phyloP scores from a whole-genome alignment of 2,797 vertebrate species.

The Acanthopagrus latus region DNA sequence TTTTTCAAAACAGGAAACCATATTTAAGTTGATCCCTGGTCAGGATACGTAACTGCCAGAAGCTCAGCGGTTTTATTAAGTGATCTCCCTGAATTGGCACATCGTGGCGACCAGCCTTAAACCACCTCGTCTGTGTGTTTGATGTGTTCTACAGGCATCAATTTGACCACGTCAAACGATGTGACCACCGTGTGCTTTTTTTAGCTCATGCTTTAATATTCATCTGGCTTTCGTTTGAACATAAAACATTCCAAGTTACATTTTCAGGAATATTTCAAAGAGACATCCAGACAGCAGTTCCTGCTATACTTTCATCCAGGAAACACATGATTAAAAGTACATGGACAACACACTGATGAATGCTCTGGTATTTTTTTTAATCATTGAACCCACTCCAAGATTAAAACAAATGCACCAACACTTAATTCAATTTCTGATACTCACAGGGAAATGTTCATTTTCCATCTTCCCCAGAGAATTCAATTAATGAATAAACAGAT shows the following conservation, averaged over 20 bases:
- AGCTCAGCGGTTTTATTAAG: neutral
- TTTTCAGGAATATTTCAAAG: slow-evolving; percentile 7
- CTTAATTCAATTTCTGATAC: slow-evolving; percentile 10
- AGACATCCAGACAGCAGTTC: slow-evolving; percentile 1
- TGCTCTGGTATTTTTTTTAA: slow-evolving; percentile 17
- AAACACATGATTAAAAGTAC: slow-evolving; percentile 31
- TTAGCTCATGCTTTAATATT: neutral
- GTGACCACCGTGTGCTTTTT: neutral
- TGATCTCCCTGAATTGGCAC: neutral
- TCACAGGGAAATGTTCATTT: slow-evolving; percentile 15
- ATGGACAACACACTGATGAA: slow-evolving; percentile 4
- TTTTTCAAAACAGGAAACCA: too few species aligned
- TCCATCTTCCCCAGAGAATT: slow-evolving; percentile 7
- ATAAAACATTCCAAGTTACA: neutral
- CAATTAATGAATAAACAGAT: slow-evolving; percentile 42
- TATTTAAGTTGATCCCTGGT: too few species aligned
- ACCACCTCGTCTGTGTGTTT: neutral
- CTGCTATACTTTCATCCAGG: slow-evolving; percentile 1
- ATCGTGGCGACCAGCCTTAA: neutral
- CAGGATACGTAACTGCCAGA: neutral
- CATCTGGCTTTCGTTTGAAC: neutral
- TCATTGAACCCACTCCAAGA: neutral
- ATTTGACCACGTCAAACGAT: neutral
- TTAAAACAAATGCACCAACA: slow-evolving; percentile 25
- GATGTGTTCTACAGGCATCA: neutral